Percentiles rank a stretch among this genome's conserved stretches.
These are phyloP conservation scores for Cheilosia grossa DNA, from an alignment of 2,888 invertebrate genomes.

Conservation along the genomic window DNA sequence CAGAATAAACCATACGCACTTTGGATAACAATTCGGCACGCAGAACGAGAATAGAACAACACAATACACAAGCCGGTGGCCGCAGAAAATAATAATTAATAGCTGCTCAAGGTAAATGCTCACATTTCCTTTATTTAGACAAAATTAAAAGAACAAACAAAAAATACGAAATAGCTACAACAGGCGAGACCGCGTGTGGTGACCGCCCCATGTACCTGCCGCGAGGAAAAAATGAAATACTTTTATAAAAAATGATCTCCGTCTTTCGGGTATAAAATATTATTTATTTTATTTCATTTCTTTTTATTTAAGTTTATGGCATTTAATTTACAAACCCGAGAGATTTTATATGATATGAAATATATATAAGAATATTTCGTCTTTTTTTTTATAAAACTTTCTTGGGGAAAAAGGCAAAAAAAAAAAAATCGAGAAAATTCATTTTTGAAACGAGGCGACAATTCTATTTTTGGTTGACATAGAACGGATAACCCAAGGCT, in stretches of 20 bases:
- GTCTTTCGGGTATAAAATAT: slow-evolving; percentile 34
- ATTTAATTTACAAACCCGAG: slow-evolving; percentile 7
- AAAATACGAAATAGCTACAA: background rate
- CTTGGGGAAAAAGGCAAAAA: slow-evolving; percentile 15
- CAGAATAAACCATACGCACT: slow-evolving; percentile 40
- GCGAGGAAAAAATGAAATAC: background rate
- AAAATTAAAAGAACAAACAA: background rate
- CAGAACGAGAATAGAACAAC: slow-evolving; percentile 8
- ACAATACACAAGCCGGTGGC: slow-evolving; percentile 44
- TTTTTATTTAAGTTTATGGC: slow-evolving; percentile 49
- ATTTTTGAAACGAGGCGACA: slow-evolving; percentile 61
- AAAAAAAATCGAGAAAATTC: slow-evolving; percentile 48
- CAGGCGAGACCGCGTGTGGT: background rate
- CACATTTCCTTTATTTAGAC: slow-evolving; percentile 39
- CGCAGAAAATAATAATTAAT: slow-evolving; percentile 47
- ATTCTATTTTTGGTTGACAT: slow-evolving; percentile 72
- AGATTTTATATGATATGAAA: background rate
- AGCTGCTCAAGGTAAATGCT: slow-evolving; percentile 59
- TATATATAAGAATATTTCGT: background rate
- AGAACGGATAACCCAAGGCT: slow-evolving; percentile 70
- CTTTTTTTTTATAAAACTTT: slow-evolving; percentile 38
- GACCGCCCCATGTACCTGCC: slow-evolving; percentile 2
- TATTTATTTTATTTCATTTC: slow-evolving; percentile 27
- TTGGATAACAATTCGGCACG: slow-evolving; percentile 58
- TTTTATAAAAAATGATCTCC: slow-evolving; percentile 3